Evolutionary conservation across 2,113 vertebrate species (phyloP).

Genomic region (Picathartes gymnocephalus): DNA sequence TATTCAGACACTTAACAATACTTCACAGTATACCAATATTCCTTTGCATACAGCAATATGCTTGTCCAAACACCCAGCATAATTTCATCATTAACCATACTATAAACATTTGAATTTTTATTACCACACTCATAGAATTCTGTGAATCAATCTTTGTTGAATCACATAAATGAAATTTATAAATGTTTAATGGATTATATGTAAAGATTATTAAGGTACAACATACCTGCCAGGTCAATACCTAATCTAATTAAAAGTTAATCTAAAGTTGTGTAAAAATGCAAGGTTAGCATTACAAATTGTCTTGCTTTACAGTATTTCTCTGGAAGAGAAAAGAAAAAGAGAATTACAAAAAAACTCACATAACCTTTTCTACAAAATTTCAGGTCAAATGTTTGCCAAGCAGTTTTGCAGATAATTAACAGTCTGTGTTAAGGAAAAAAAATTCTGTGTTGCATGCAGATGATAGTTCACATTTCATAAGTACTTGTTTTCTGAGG

Average conservation of each 20-base stretch:
- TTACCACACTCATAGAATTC: neutral
- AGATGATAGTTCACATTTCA: neutral
- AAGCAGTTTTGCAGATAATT: conserved; percentile 20
- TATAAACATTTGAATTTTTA: neutral
- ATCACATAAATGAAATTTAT: neutral
- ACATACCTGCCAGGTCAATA: neutral
- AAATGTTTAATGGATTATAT: neutral
- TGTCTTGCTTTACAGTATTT: neutral
- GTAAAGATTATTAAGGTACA: neutral
- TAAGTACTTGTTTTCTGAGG: neutral
- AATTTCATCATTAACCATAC: neutral
- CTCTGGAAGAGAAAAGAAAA: neutral
- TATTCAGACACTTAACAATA: neutral
- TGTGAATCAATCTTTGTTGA: neutral
- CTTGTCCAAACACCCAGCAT: neutral
- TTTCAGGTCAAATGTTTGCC: conserved; percentile 12
- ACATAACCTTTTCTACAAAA: neutral
- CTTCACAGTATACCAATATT: neutral
- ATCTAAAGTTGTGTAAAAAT: neutral
- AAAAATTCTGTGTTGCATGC: neutral
- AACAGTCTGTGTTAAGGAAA: neutral
- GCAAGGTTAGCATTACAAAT: neutral
- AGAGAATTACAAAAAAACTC: neutral
- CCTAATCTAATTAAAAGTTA: conserved; percentile 26
- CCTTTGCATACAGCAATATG: neutral